Conservation (phyloP, 2,888 invertebrate species). For the Erebia palarica region DNA sequence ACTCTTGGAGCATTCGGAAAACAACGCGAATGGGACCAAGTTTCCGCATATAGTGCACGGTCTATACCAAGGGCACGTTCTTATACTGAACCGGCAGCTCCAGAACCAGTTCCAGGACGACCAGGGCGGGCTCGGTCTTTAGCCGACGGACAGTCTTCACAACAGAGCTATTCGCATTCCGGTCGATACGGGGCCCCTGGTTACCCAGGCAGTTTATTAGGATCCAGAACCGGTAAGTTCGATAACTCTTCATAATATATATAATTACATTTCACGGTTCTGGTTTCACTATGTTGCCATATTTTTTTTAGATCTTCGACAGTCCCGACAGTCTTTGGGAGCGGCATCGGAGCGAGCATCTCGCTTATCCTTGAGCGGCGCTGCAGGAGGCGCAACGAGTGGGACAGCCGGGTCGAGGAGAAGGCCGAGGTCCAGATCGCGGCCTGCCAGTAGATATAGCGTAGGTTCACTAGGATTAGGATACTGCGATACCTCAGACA, state of each 20-base stretch:
- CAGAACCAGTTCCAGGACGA: conserved; percentile 90
- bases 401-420: conserved; percentile 85
- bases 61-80: conserved; percentile 94
- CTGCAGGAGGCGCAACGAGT: conserved; percentile 84
- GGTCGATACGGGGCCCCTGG: conserved; percentile 89
- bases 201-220: conserved; percentile 86
- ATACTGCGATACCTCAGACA: conserved; percentile 94
- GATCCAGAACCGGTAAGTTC: conserved; percentile 72
- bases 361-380: conserved; percentile 87
- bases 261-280: neutral
- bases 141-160: conserved; percentile 92
- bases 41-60: conserved; percentile 94
- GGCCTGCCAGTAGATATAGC: conserved; percentile 90
- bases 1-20: conserved; percentile 92
- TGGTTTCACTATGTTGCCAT: neutral
- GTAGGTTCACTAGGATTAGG: conserved; percentile 93
- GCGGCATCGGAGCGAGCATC: conserved; percentile 92
- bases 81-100: conserved; percentile 84
- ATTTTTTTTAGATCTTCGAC: conserved; percentile 86
- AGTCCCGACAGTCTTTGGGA: conserved; percentile 92
- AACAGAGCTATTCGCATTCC: conserved; percentile 93
- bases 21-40: conserved; percentile 88
- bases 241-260: neutral
- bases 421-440: conserved; percentile 90
- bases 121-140: conserved; percentile 90